Evolutionary conservation across 2,888 invertebrate species (phyloP).

Genomic region (Leptinotarsa tumamoca): DNA sequence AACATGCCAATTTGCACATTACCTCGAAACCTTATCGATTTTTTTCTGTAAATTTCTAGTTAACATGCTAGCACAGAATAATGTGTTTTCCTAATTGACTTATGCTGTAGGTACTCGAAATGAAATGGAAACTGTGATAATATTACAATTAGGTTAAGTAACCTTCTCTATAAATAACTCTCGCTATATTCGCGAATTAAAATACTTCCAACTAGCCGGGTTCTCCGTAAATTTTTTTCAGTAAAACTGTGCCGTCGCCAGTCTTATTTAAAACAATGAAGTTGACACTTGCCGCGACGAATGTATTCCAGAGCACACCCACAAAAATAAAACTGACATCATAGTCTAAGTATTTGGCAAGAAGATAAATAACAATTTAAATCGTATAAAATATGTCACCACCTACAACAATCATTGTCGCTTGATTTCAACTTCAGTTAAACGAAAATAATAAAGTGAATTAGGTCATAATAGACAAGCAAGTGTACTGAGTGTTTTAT

Average conservation of each 20-base stretch:
- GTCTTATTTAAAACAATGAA: constrained; percentile 35
- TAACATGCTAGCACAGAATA: neutral
- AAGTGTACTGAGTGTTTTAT: neutral
- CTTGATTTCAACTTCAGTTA: constrained; percentile 36
- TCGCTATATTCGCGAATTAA: constrained; percentile 8
- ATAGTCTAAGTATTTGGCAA: constrained; percentile 61
- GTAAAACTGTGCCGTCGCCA: constrained; percentile 9
- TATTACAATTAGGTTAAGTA: constrained; percentile 4
- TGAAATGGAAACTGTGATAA: neutral
- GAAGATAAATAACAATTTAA: constrained; percentile 54
- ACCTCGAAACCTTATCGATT: neutral
- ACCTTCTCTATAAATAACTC: constrained; percentile 3
- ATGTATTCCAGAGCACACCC: constrained; percentile 45
- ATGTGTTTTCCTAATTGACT: neutral
- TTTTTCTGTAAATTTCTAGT: neutral
- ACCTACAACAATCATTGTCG: constrained; percentile 45
- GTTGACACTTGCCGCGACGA: constrained; percentile 36
- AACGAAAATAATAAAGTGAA: constrained; percentile 6
- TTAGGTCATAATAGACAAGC: constrained; percentile 8
- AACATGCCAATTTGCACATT: no score
- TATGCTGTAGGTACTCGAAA: neutral
- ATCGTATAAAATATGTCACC: constrained; percentile 44
- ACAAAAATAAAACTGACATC: constrained; percentile 61
- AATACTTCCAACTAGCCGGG: neutral
- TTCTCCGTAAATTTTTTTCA: constrained; percentile 4